Evolutionary conservation across 30 jellyfish, hydroid and myxozoan genomes (phyloP), one percentile per base, ranked within the genome.

Genomic region (Cassiopea xamachana): DNA sequence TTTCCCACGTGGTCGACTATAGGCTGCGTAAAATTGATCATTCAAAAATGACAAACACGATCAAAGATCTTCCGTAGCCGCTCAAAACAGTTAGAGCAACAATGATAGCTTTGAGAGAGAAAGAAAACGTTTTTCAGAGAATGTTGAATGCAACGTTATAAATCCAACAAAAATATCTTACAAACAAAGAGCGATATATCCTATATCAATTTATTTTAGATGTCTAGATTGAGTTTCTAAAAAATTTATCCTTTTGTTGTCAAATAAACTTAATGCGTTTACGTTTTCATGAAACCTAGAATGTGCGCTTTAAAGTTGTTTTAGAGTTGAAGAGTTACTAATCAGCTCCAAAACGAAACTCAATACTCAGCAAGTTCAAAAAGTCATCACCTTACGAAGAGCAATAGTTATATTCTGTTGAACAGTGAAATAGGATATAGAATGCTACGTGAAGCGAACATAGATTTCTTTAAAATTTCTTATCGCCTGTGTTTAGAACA

Each of bases 1-100:
- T 46, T 51, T 59, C 64, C 84, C 84, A 75, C 84, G 84, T 75
- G 84, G 74, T 64, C 74, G 74, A 5, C 43, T 64, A 64, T 9
- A 2, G 74, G 74, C 19, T 64, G 74, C 74, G 27, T 10, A 3
- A 27, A 27, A 64, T 7, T 64, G 43, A 9, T 27, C 74, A 64
- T 64, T 64, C 74, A 64, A 7, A 17, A 17, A 14, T 64, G 74
- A 17, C 43, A 64, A 64, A 64, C 74, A 9, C 43, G 74, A 64
- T 64, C 74, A 64, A 64, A 64, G 74, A 27, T 64, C 74, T 64
- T 64, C 43, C 74, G 8, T 64, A 17, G 2, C 19, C 27, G 43
- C 19, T 64, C 74, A 14, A 64, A 9, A 14, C 15, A 14, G 0
- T 64, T 17, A 16, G 0, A 64, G 27, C 74, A 64, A 14, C 74